Evolutionary conservation across 2,113 vertebrate species (phyloP), one percentile per base, ranked within the genome.

Genomic region (Condylura cristata): DNA sequence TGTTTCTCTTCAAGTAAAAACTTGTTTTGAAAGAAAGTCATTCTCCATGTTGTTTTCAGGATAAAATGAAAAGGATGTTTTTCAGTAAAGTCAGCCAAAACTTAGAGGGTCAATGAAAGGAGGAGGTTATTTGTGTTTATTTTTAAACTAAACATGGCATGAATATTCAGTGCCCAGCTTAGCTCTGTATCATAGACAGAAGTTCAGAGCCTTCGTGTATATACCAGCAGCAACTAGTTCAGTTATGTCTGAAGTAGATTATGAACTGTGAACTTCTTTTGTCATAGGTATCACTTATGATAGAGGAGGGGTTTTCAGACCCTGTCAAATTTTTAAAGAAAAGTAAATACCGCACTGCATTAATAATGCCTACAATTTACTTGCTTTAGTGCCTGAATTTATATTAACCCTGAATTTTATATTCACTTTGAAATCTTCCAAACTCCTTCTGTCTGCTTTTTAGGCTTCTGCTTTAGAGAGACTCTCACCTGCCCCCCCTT

Each of bases 51-150:
- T 96, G 89, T 97, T 93, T 97, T 92, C 93, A 95, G 90, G 44
- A 79, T 90, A 94, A 96, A 96, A 96, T 93, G 97, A 93, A 97
- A 92, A 96, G 88, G 34, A 93, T 68, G 32, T 97, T 97, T 97
- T 96, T 91, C 80, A 96, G 75, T 90, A 85, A 86, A 68, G 85
- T 91, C 28, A 82, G 96, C 94, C 96, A 96, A 96, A 90, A 82
- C 12, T 88, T 79, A 85, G 85, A 88, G 95, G 85, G 90, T 93
- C 81, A 86, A 10, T 85, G 56, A 90, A 89, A 34, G 95, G 71
- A 70, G 1, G 60, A 79, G 81, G 48, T 89, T 96, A 91, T 96
- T 96, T 96, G 86, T 96, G 68, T 96, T 97, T 97, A 91, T 94
- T 97, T 97, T 93, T 94, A 95, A 94, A 97, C 80, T 72, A 89